Evolutionary conservation across 2,888 invertebrate genomes (phyloP).

Genomic region (Rotaria socialis): DNA sequence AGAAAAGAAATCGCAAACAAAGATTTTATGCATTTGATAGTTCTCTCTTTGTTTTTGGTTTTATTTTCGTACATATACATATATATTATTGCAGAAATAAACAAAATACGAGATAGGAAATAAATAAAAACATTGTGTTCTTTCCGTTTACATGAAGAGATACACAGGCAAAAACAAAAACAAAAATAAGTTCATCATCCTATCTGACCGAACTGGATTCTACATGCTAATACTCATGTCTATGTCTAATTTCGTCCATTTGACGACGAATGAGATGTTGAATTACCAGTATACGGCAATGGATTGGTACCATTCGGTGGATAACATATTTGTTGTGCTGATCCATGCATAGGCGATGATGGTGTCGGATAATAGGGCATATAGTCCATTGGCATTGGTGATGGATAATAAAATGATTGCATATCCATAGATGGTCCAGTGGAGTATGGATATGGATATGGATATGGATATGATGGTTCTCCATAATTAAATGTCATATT

Average conservation of each 20-base stretch:
- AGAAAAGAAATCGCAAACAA: background rate
- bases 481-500: background rate
- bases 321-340: slow-evolving; percentile 1
- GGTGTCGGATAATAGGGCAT: background rate
- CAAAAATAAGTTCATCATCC: background rate
- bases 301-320: background rate
- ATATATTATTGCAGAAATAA: slow-evolving; percentile 15
- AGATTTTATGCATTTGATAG: background rate
- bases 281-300: background rate
- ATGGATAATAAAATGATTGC: background rate
- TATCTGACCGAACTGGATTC: background rate
- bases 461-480: background rate
- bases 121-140: background rate
- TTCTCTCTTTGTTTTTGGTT: background rate
- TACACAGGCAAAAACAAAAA: background rate
- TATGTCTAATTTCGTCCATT: background rate
- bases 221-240: background rate
- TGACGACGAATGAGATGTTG: background rate
- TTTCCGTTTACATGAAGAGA: background rate
- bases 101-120: background rate
- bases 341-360: background rate
- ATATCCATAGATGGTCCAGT: background rate
- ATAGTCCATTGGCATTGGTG: background rate
- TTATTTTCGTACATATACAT: background rate
- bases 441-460: slow-evolving; percentile 24